These are phyloP conservation scores for Sipha maydis DNA, from an alignment of 2,888 invertebrate species.

Conservation along the genomic window DNA sequence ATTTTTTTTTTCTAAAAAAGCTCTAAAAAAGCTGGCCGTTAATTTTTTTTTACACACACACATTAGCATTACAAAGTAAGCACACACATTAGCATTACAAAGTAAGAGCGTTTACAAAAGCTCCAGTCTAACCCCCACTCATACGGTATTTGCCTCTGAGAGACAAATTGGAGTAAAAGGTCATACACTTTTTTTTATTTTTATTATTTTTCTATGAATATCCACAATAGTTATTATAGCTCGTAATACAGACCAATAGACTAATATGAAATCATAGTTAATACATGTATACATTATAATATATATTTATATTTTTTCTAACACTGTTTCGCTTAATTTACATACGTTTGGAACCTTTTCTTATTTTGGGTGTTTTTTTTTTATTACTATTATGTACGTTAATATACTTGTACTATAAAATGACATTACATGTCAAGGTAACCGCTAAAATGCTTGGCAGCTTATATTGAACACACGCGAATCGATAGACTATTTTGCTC, in stretches of 20 bases:
- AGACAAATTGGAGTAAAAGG: conserved; percentile 58
- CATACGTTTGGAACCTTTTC: not conserved
- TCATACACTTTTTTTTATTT: conserved; percentile 23
- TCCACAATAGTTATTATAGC: conserved; percentile 25
- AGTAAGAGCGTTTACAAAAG: not conserved
- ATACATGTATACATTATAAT: not conserved
- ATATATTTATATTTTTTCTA: not conserved
- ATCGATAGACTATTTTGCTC: conserved; percentile 15
- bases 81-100: conserved; percentile 27
- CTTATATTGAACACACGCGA: conserved; percentile 6
- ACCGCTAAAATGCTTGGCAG: conserved; percentile 45
- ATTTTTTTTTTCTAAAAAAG: conserved; percentile 25
- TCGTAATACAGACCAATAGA: conserved; percentile 13
- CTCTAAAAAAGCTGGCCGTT: conserved; percentile 41
- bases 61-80: conserved; percentile 16
- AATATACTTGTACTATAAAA: not conserved
- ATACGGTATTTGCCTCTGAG: conserved; percentile 19
- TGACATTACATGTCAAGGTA: conserved; percentile 37
- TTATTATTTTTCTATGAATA: conserved; percentile 32
- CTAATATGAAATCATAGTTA: not conserved
- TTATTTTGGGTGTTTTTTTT: not conserved
- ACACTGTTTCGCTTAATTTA: conserved; percentile 37
- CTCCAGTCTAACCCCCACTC: not conserved
- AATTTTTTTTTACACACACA: conserved; percentile 36
- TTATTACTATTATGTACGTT: not conserved